Base-by-base conservation (phyloP, 2,888 invertebrate species). In the Rhyacophila evoluta region DNA sequence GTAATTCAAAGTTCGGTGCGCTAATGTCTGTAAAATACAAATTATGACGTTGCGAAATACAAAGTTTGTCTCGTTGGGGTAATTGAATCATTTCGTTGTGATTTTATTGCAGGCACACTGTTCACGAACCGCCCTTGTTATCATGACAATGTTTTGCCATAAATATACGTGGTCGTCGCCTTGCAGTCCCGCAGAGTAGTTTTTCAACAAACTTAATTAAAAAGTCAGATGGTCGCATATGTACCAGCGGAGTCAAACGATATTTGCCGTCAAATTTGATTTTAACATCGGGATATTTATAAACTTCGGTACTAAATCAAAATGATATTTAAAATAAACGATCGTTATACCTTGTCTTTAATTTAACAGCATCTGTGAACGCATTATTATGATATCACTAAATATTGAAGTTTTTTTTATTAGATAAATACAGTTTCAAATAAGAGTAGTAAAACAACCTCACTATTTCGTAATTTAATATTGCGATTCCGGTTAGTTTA, bases 31-130 rank as follows among this genome's bases (percentile, higher is more conserved):
- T 55, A 55, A 55, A 55, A 55, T 55, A 55, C 19, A 55, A 55
- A 55, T n/a, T n/a, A n/a, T 55, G 10, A 55, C 55, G 19, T 19
- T 55, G 6, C 19, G 55, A 55, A 19, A 55, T 55, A 55, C 55
- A 55, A 55, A 55, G 25, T 19, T 55, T 19, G 19, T 15, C 55
- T 55, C 55, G 15, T 10, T 19, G 19, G 10, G 19, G 25, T 55
- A 55, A 55, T 55, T 55, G 55, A 55, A 55, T 55, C 55, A 55
- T 55, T 55, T 55, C 55, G 55, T 55, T 55, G 19, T 55, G 55
- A 55, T 55, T 55, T 55, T 55, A 55, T 55, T 55, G 19, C 55
- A 19, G 19, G 19, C 19, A 55, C 55, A 12, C 55, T 55, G 55
- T 55, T 55, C 25, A 19, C 55, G 55, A 55, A 25, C 55, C 55